A percentile compares a stretch with the other conserved stretches of the same genome.
Evolutionary conservation across 2,113 vertebrate genomes (phyloP).

Genomic region (Xiphophorus maculatus): DNA sequence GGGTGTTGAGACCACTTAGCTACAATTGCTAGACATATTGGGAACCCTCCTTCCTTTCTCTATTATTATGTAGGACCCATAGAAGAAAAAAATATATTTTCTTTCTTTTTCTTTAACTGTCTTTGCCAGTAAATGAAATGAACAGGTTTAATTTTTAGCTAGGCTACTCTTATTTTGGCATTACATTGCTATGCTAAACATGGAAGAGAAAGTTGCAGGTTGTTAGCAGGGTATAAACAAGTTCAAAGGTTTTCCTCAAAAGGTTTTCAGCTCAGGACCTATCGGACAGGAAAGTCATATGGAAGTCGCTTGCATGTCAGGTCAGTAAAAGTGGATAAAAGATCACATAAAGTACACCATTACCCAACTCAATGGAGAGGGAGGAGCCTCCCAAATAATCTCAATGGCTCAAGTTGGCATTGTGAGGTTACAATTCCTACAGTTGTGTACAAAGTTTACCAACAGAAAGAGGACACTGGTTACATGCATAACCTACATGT

Average conservation of each 20-base stretch:
- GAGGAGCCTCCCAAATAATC: neutral
- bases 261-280: too few relatives aligned
- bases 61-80: neutral
- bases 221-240: neutral
- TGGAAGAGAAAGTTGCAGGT: neutral
- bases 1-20: neutral
- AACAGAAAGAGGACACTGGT: too few relatives aligned
- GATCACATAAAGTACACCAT: neutral
- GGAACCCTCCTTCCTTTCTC: neutral
- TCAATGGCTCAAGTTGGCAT: too few relatives aligned
- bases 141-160: neutral
- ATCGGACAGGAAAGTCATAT: too few relatives aligned
- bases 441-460: too few relatives aligned
- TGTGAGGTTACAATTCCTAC: too few relatives aligned
- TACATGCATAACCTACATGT: neutral
- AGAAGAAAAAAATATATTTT: too few relatives aligned
- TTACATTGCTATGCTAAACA: too few relatives aligned
- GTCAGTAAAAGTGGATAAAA: neutral
- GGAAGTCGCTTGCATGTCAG: neutral
- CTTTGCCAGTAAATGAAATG: neutral
- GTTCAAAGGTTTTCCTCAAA: too few relatives aligned
- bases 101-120: neutral
- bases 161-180: too few relatives aligned
- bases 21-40: neutral
- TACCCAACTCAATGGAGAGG: neutral